Evolutionary conservation across 2,797 vertebrate species (phyloP).

Genomic region (Eulemur coronatus): DNA sequence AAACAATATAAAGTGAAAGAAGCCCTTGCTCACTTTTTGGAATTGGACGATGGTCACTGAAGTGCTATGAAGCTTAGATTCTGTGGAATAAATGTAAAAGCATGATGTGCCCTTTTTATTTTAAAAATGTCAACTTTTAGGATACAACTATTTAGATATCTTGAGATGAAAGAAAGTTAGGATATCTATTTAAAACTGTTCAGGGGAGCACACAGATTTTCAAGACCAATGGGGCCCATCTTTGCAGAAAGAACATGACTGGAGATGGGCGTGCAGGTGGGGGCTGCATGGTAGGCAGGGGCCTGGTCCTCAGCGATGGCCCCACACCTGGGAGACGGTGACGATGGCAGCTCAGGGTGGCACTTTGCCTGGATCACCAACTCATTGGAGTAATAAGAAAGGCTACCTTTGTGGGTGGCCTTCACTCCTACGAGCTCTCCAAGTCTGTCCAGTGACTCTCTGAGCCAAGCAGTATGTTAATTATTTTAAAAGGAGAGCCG

Average conservation of each 20-base stretch:
- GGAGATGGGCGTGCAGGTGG: accelerated
- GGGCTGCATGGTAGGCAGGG: accelerated
- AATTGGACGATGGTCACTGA: background rate
- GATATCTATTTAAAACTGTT: background rate
- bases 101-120: background rate
- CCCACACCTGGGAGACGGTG: accelerated
- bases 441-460: background rate
- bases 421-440: background rate
- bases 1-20: background rate
- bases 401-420: background rate
- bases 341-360: background rate
- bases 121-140: background rate
- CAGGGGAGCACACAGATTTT: background rate
- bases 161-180: background rate
- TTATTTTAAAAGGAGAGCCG: background rate
- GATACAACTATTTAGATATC: background rate
- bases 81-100: background rate
- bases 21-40: background rate
- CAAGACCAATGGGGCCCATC: background rate
- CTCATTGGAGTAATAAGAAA: background rate
- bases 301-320: too few relatives aligned
- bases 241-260: background rate
- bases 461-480: too few relatives aligned
- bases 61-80: background rate
- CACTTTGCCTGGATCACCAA: too few relatives aligned